Conservation (phyloP, 1,140 invertebrate genomes). For the Dendroctonus ponderosae region DNA sequence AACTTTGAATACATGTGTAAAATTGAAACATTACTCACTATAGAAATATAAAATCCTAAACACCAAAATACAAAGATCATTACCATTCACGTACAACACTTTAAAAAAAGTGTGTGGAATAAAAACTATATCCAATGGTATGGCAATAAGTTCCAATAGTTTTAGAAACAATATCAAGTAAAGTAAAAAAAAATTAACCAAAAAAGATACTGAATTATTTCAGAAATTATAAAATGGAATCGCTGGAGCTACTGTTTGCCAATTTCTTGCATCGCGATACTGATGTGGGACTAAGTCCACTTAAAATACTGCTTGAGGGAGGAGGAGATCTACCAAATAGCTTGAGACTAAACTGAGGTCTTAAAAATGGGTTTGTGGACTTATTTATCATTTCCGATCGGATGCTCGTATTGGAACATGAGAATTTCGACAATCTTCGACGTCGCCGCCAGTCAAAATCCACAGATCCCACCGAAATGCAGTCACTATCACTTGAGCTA, state of each 20-base stretch:
- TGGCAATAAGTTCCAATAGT: not conserved
- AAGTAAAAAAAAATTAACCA: too few relatives aligned
- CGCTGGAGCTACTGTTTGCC: conserved; percentile 39
- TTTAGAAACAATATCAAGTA: not conserved
- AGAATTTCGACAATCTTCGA: conserved; percentile 44
- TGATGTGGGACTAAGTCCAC: conserved; percentile 49
- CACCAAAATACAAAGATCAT: too few relatives aligned
- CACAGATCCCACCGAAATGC: conserved; percentile 48
- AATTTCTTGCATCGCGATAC: conserved; percentile 44
- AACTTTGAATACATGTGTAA: too few relatives aligned
- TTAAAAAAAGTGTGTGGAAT: conserved; percentile 5
- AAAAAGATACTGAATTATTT: not conserved
- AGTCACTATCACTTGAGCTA: conserved; percentile 50
- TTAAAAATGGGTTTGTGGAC: conserved; percentile 46
- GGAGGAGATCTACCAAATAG: conserved; percentile 48
- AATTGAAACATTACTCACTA: too few relatives aligned
- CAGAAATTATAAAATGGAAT: conserved; percentile 48
- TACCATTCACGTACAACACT: not conserved
- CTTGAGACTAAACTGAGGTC: conserved; percentile 43
- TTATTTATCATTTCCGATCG: conserved; percentile 47
- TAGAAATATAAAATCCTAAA: too few relatives aligned
- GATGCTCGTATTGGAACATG: conserved; percentile 47
- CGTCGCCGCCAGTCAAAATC: conserved; percentile 50
- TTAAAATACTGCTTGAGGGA: conserved; percentile 48
- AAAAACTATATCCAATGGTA: conserved; percentile 11